Percentiles rank a stretch among this genome's conserved stretches.
Conservation (phyloP, 2,113 vertebrate species). For the Misgurnus mizolepis region DNA sequence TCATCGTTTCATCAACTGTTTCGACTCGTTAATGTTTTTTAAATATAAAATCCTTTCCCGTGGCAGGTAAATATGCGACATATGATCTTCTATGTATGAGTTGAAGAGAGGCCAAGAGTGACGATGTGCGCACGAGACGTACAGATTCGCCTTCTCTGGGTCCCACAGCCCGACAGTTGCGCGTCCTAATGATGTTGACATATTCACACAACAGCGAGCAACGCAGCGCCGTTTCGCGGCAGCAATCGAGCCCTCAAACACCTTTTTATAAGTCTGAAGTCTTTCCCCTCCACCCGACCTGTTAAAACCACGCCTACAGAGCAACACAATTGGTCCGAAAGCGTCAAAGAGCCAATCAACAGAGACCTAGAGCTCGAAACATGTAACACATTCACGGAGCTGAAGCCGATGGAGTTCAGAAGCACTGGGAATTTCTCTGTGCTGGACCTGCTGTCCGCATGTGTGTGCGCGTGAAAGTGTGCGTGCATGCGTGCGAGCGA, state of each 20-base stretch:
- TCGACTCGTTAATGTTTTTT: neutral
- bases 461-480: conserved; percentile 61
- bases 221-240: conserved; percentile 84
- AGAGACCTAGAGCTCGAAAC: conserved; percentile 85
- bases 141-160: conserved; percentile 53
- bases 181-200: conserved; percentile 85
- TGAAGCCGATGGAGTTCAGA: conserved; percentile 88
- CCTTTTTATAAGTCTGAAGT: conserved; percentile 97
- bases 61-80: conserved; percentile 35
- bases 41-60: neutral
- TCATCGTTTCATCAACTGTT: no score
- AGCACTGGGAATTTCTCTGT: conserved; percentile 89
- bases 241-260: conserved; percentile 92
- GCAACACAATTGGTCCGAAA: conserved; percentile 99
- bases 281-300: conserved; percentile 96
- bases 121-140: conserved; percentile 42
- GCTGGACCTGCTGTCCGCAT: conserved; percentile 68
- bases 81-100: conserved; percentile 15
- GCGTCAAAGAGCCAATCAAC: conserved; percentile 99
- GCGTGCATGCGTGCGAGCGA: conserved; percentile 49
- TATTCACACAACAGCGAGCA: conserved; percentile 85
- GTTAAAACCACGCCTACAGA: conserved; percentile 98
- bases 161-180: conserved; percentile 64
- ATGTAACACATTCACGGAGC: conserved; percentile 90
- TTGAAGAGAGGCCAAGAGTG: conserved; percentile 22